Conservation (phyloP, 2,113 vertebrate genomes). For the Phrynocephalus versicolor region DNA sequence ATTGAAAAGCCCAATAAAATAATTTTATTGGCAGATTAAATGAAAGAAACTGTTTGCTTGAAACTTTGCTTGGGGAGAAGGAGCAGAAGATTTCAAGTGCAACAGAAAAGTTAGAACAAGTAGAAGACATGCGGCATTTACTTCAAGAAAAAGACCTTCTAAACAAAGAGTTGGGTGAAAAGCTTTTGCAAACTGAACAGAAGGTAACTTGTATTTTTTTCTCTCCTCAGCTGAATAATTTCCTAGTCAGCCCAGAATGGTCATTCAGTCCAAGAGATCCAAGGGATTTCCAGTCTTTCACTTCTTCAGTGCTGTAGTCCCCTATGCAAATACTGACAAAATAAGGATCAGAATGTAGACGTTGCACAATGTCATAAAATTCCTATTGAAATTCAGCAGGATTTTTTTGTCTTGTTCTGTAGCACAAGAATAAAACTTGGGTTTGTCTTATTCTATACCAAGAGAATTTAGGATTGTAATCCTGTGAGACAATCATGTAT, state of each 20-base stretch:
- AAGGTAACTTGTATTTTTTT: conserved; percentile 66
- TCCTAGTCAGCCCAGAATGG: background rate
- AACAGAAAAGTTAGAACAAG: conserved; percentile 78
- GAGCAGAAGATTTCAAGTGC: conserved; percentile 79
- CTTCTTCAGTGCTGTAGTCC: background rate
- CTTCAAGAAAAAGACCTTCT: conserved; percentile 78
- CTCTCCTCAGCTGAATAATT: background rate
- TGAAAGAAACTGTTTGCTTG: conserved; percentile 83
- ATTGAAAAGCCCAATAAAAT: conserved; percentile 12
- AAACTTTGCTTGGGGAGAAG: conserved; percentile 87
- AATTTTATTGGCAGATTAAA: conserved; percentile 73
- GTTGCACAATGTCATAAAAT: background rate
- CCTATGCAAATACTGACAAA: background rate
- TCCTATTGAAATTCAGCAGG: background rate
- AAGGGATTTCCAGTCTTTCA: background rate
- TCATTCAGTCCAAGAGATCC: background rate
- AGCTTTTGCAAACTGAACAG: conserved; percentile 78
- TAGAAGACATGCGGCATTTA: conserved; percentile 73
- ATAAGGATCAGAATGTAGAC: background rate
- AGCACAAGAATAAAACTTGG: background rate
- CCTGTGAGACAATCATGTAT: background rate
- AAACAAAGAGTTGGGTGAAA: conserved; percentile 78
- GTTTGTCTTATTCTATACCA: background rate
- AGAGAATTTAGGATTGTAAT: background rate
- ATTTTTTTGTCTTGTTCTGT: background rate